These are phyloP conservation scores for Pipistrellus pipistrellus DNA, from an alignment of 2,797 vertebrate species.

Conservation along the genomic window DNA sequence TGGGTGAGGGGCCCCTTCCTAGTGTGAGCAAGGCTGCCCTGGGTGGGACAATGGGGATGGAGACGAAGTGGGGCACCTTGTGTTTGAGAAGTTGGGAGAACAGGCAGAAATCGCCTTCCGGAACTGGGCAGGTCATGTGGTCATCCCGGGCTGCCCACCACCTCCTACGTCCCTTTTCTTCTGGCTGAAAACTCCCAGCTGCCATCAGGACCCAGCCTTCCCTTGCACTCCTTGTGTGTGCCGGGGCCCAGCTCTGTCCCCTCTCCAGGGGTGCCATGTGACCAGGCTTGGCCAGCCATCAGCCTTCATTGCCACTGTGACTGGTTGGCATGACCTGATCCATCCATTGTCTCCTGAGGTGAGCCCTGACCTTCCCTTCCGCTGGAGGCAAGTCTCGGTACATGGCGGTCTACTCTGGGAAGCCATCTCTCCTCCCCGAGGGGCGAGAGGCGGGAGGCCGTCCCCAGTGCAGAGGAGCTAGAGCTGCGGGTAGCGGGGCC, in stretches of 20 bases:
- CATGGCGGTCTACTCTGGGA: rapidly evolving
- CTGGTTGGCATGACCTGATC: background rate
- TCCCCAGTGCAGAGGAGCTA: background rate
- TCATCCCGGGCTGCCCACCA: background rate
- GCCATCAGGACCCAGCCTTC: background rate
- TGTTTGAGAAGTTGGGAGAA: background rate
- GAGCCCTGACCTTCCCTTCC: background rate
- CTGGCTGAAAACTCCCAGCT: background rate
- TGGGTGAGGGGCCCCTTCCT: rapidly evolving
- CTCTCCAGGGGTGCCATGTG: background rate
- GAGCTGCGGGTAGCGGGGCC: no score
- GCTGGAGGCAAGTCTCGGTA: rapidly evolving
- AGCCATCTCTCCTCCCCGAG: background rate
- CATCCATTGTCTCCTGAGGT: background rate
- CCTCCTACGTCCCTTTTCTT: background rate
- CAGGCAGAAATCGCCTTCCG: rapidly evolving
- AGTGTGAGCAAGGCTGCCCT: background rate
- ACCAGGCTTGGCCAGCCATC: background rate
- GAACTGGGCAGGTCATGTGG: background rate
- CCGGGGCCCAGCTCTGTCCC: background rate
- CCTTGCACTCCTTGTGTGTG: background rate
- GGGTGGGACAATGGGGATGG: background rate
- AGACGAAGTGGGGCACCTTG: rapidly evolving
- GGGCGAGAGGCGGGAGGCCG: background rate
- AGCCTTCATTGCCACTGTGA: background rate